These are phyloP conservation scores for Gymnoscopelus braueri DNA, from an alignment of 2,797 vertebrate genomes.

Conservation along the genomic window DNA sequence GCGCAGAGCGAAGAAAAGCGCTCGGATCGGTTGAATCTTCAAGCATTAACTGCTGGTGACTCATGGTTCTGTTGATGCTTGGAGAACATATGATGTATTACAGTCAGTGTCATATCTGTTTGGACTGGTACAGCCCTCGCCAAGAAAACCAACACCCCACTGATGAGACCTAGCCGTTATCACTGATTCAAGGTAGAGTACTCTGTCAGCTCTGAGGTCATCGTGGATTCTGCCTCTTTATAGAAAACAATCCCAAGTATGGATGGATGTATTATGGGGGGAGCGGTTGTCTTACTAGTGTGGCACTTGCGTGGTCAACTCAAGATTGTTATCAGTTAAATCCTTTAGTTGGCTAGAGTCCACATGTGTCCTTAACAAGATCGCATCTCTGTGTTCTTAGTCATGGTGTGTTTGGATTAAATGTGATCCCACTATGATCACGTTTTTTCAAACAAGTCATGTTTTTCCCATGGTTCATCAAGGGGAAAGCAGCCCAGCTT, in stretches of 20 bases:
- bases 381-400: constrained; percentile 18
- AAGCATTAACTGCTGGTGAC: constrained; percentile 44
- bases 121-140: constrained; percentile 10
- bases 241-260: constrained; percentile 22
- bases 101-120: constrained; percentile 29
- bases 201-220: constrained; percentile 36
- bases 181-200: constrained; percentile 24
- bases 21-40: constrained; percentile 34
- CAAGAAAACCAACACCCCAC: constrained; percentile 34
- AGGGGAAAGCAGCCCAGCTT: constrained; percentile 10
- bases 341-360: constrained; percentile 10
- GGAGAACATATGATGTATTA: constrained; percentile 31
- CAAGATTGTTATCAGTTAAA: background rate
- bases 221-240: constrained; percentile 7
- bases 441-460: constrained; percentile 10
- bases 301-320: too few species aligned
- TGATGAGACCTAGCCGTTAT: constrained; percentile 20
- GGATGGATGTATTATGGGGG: too few species aligned
- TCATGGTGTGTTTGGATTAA: constrained; percentile 34
- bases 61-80: constrained; percentile 38
- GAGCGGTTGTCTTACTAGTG: too few species aligned
- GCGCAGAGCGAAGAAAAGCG: constrained; percentile 17
- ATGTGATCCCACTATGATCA: background rate
- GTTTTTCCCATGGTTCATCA: constrained; percentile 30
- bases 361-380: background rate